A percentile compares a stretch with the other conserved stretches of the same genome.
Evolutionary conservation across 2,797 vertebrate genomes (phyloP).

Genomic region (Cephalopachus bancanus): DNA sequence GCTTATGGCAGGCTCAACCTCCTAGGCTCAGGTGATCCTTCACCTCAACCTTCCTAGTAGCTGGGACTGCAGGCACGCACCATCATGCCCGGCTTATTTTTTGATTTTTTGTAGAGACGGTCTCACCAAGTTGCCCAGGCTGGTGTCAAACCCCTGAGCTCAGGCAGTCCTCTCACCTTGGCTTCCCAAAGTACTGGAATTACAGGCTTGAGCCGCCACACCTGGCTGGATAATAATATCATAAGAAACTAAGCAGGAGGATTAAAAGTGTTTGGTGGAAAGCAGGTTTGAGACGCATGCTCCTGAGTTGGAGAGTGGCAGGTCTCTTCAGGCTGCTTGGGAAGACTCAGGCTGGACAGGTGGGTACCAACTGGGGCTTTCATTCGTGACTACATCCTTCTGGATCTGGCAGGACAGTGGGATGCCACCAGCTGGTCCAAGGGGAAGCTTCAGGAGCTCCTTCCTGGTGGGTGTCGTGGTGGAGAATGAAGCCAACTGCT

Average conservation of each 20-base stretch:
- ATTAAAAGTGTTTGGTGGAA: background rate
- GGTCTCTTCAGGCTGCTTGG: background rate
- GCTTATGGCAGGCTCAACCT: too few species aligned
- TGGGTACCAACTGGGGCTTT: background rate
- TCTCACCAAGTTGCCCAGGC: too few species aligned
- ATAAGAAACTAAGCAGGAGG: background rate
- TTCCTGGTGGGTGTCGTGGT: slow-evolving; percentile 86
- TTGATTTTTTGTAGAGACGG: too few species aligned
- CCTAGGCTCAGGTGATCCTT: too few species aligned
- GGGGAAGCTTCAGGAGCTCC: slow-evolving; percentile 84
- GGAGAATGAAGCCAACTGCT: slow-evolving; percentile 83
- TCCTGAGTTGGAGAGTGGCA: background rate
- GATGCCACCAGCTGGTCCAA: slow-evolving; percentile 87
- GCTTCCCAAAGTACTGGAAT: too few species aligned
- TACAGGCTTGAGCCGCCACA: too few species aligned
- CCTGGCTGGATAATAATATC: background rate
- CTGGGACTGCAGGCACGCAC: too few species aligned
- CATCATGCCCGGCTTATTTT: too few species aligned
- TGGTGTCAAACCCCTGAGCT: too few species aligned
- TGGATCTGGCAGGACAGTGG: slow-evolving; percentile 82
- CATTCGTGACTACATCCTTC: background rate
- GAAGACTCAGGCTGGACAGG: background rate
- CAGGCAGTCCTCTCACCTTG: too few species aligned
- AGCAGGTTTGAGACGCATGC: background rate
- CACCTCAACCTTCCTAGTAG: too few species aligned